A percentile compares a stretch with the other conserved stretches of the same genome.
These are phyloP conservation scores for Caenorhabditis sulstoni DNA, from an alignment of 2,888 invertebrate genomes.

Conservation along the genomic window DNA sequence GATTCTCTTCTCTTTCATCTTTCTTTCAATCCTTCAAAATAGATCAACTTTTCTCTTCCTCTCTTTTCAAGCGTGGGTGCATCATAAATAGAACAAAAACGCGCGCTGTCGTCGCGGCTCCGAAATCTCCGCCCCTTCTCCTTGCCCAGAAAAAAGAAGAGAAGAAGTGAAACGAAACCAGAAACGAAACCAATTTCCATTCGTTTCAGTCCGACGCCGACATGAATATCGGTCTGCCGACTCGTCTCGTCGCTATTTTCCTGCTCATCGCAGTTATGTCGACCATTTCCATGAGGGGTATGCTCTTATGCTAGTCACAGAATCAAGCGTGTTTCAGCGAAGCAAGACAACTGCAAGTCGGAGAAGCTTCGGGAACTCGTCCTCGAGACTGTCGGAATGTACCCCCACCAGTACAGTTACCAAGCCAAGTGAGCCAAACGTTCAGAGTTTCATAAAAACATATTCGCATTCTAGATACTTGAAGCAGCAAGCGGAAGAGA, in stretches of 20 bases:
- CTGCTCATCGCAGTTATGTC: slow-evolving; percentile 16
- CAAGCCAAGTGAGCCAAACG: slow-evolving; percentile 75
- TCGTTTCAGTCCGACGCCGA: slow-evolving; percentile 11
- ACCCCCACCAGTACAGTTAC: slow-evolving; percentile 80
- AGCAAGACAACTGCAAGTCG: slow-evolving; percentile 77
- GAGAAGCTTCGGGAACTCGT: slow-evolving; percentile 78
- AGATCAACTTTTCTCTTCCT: slow-evolving; percentile 14
- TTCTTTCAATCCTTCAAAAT: slow-evolving; percentile 26
- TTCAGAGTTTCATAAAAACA: no score
- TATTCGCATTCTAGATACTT: no score
- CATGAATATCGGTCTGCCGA: slow-evolving; percentile 29
- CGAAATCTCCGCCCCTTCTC: slow-evolving; percentile 33
- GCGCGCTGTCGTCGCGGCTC: slow-evolving; percentile 22
- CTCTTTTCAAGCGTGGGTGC: slow-evolving; percentile 26
- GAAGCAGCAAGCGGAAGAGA: slow-evolving; percentile 78
- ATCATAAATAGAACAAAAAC: slow-evolving; percentile 39
- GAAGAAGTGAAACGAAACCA: slow-evolving; percentile 6
- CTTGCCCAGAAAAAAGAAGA: slow-evolving; percentile 21
- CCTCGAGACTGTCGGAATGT: slow-evolving; percentile 78
- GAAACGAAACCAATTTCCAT: slow-evolving; percentile 26
- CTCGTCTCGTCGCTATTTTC: slow-evolving; percentile 26
- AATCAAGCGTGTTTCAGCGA: slow-evolving; percentile 65
- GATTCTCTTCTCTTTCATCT: slow-evolving; percentile 2
- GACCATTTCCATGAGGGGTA: slow-evolving; percentile 43
- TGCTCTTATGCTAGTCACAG: slow-evolving; percentile 8